These are phyloP conservation scores for Montipora foliosa DNA, from an alignment of 64 coral and sea anemone species.

Conservation along the genomic window DNA sequence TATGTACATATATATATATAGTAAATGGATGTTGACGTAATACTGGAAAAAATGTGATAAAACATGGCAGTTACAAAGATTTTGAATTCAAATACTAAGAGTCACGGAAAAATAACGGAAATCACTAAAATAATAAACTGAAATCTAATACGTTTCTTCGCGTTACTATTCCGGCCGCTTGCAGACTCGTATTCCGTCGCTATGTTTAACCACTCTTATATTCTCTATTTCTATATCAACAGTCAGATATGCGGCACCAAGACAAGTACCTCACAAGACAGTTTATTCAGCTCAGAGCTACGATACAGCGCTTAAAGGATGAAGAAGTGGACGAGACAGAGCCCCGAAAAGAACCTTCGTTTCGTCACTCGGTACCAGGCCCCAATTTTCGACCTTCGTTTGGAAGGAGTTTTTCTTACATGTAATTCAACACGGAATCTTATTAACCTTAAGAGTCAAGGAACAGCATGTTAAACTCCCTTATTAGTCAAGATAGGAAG, in stretches of 20 bases:
- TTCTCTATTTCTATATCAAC: background rate
- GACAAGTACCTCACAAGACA: constrained; percentile 82
- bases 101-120: no score
- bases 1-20: no score
- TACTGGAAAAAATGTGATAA: no score
- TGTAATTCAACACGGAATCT: background rate
- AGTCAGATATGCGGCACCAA: constrained; percentile 91
- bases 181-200: no score
- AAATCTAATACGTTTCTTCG: no score
- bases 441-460: background rate
- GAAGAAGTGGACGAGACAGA: constrained; percentile 44
- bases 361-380: constrained; percentile 32
- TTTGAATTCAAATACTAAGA: no score
- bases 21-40: no score
- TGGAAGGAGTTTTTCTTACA: constrained; percentile 31
- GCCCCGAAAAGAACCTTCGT: constrained; percentile 9
- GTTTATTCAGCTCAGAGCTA: constrained; percentile 86
- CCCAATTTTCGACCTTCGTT: constrained; percentile 19
- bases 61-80: no score
- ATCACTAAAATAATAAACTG: no score
- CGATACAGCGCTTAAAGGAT: constrained; percentile 82
- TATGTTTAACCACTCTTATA: background rate
- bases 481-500: no score
- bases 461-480: no score
- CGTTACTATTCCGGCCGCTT: no score